Conservation (phyloP, 2,797 vertebrate species). For the Danio albolineatus region DNA sequence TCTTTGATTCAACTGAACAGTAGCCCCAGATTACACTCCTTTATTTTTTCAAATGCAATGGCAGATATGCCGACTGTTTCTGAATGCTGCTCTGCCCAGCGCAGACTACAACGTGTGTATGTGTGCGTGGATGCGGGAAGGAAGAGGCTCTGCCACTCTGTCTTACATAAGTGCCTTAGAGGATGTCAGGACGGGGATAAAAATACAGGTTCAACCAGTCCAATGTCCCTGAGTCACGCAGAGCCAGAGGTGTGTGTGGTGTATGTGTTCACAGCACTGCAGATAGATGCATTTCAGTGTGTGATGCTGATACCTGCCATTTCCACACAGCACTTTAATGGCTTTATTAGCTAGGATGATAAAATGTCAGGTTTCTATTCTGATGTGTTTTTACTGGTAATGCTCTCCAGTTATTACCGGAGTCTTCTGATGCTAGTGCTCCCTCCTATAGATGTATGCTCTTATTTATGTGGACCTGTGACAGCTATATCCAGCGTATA, state of each 20-base stretch:
- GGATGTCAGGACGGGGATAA: slow-evolving; percentile 63
- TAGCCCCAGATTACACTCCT: slow-evolving; percentile 59
- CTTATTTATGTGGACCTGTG: slow-evolving; percentile 43
- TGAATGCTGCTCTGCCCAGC: slow-evolving; percentile 49
- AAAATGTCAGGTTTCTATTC: slow-evolving; percentile 64
- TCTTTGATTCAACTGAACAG: slow-evolving; percentile 58
- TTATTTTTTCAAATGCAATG: slow-evolving; percentile 60
- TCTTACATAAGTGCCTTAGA: slow-evolving; percentile 63
- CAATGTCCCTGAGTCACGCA: slow-evolving; percentile 60
- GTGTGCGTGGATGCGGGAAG: slow-evolving; percentile 44
- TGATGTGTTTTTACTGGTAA: slow-evolving; percentile 63
- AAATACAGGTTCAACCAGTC: slow-evolving; percentile 64
- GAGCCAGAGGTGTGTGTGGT: slow-evolving; percentile 55
- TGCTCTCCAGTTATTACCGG: slow-evolving; percentile 61
- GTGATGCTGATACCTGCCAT: slow-evolving; percentile 61
- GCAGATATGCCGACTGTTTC: slow-evolving; percentile 57
- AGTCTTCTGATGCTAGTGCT: slow-evolving; percentile 42
- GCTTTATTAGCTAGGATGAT: slow-evolving; percentile 60
- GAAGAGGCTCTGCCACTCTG: slow-evolving; percentile 62
- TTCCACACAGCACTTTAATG: slow-evolving; percentile 59
- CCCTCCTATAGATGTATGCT: slow-evolving; percentile 43
- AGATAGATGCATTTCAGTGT: slow-evolving; percentile 49
- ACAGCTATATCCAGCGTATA: slow-evolving; percentile 46
- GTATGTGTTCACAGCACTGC: slow-evolving; percentile 69
- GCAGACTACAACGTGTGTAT: slow-evolving; percentile 30